Percentiles rank a stretch among this genome's conserved stretches.
Evolutionary conservation across 2,113 vertebrate genomes (phyloP).

Genomic region (Anguilla japonica): DNA sequence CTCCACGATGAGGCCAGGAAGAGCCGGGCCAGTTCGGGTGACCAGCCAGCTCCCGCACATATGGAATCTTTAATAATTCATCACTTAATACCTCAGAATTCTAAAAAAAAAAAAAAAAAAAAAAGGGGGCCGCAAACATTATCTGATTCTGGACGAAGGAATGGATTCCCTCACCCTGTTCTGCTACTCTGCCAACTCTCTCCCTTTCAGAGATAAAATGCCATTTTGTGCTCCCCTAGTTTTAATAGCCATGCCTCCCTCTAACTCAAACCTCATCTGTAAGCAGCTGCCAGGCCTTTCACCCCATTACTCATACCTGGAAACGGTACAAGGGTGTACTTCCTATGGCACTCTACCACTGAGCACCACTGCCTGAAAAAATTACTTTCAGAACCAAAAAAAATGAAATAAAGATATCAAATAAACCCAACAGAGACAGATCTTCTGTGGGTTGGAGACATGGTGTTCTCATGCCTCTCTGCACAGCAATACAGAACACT

Average conservation of each 20-base stretch:
- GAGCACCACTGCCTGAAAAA: background rate
- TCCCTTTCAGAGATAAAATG: background rate
- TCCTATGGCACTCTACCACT: background rate
- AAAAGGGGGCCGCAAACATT: background rate
- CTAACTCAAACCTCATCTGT: background rate
- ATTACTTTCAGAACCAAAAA: background rate
- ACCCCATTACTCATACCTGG: background rate
- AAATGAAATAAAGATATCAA: background rate
- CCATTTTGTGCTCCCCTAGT: background rate
- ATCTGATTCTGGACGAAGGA: background rate
- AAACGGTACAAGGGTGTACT: background rate
- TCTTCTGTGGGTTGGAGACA: background rate
- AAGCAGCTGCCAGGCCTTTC: background rate
- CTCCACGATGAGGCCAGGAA: background rate
- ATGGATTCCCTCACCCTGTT: background rate
- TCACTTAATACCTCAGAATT: background rate
- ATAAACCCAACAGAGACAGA: background rate
- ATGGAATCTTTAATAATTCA: background rate
- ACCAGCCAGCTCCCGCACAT: background rate
- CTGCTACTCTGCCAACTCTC: background rate
- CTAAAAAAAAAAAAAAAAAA: background rate
- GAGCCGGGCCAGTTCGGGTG: background rate
- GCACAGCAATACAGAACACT: too few relatives aligned
- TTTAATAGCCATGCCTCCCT: background rate
- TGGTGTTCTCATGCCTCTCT: too few relatives aligned